Evolutionary conservation across 2,113 vertebrate genomes (phyloP), one percentile per base, ranked within the genome.

Genomic region (Corythornis cristatus): DNA sequence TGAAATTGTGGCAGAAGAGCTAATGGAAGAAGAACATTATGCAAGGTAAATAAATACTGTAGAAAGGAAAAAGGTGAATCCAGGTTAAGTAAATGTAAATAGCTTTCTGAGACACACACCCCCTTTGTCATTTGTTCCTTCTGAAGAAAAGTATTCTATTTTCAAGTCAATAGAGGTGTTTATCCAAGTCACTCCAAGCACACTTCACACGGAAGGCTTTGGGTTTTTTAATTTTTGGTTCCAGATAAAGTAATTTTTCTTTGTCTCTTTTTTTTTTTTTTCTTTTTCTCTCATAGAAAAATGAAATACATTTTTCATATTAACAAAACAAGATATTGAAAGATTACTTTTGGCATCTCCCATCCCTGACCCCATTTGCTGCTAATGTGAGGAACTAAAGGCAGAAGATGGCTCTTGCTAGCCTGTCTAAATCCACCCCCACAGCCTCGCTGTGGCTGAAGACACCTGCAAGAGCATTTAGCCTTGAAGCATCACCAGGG

Each of bases 71-170:
- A 91, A 81, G 81, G 87, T 95, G 77, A 94, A 76, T 80, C 29
- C 70, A 93, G 85, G 86, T 89, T 83, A 94, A 87, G 57, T 35
- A 40, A 88, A 73, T 78, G 64, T 76, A 91, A 94, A 94, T 35
- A 84, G 35, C 51, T 75, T 91, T 82, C 51, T 71, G 62, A 93
- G 80, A 76, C 25, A 73, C 70, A 64, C 70, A 70, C 61, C 40
- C 62, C 65, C 70, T 73, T 75, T 7, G 67, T 62, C 64, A 79
- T 68, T 91, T 17, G 5, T 78, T 73, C 57, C 57, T 91, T 84
- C 88, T 87, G 68, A 93, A 92, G 70, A 84, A 90, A 94, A 90
- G 40, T 46, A 87, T 83, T 76, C 56, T 48, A 80, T 94, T 91
- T 95, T 77, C 54, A 80, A 92, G 76, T 60, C 86, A 95, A 86